These are phyloP conservation scores for Tenthredo notha DNA, from an alignment of 2,888 invertebrate species.

Conservation along the genomic window DNA sequence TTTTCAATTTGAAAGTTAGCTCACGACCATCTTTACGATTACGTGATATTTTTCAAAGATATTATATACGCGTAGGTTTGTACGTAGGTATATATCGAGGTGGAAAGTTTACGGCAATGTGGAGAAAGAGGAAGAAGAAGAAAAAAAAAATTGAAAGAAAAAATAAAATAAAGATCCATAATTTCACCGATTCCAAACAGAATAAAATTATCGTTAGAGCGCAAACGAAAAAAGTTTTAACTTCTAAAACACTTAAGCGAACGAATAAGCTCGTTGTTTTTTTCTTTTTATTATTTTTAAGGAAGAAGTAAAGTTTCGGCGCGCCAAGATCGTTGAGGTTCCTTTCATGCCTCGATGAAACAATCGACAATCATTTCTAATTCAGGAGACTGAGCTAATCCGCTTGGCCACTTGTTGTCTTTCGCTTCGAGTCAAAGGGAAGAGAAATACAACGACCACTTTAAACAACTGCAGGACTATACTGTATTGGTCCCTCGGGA, in stretches of 20 bases:
- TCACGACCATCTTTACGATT: conserved; percentile 1
- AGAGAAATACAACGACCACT: conserved; percentile 1
- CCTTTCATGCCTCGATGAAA: neutral
- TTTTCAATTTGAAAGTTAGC: conserved; percentile 19
- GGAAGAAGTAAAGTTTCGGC: neutral
- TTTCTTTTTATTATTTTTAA: neutral
- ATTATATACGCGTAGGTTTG: neutral
- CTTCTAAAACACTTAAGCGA: conserved; percentile 15
- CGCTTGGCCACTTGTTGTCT: conserved; percentile 10
- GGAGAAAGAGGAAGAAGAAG: too few species aligned
- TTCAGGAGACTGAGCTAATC: conserved; percentile 4
- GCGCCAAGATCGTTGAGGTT: neutral
- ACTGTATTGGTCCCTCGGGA: neutral
- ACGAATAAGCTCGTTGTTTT: neutral
- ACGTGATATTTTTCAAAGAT: neutral
- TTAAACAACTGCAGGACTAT: neutral
- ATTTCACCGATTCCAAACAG: conserved; percentile 17
- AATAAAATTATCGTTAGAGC: conserved; percentile 18
- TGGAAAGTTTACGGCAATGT: neutral
- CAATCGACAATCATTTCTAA: conserved; percentile 11
- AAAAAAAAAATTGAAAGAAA: neutral
- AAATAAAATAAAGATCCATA: neutral
- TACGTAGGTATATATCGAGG: neutral
- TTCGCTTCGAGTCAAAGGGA: neutral
- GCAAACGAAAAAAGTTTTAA: conserved; percentile 28